Conservation (phyloP, 2,797 vertebrate genomes). For the Ctenosaura bakeri region DNA sequence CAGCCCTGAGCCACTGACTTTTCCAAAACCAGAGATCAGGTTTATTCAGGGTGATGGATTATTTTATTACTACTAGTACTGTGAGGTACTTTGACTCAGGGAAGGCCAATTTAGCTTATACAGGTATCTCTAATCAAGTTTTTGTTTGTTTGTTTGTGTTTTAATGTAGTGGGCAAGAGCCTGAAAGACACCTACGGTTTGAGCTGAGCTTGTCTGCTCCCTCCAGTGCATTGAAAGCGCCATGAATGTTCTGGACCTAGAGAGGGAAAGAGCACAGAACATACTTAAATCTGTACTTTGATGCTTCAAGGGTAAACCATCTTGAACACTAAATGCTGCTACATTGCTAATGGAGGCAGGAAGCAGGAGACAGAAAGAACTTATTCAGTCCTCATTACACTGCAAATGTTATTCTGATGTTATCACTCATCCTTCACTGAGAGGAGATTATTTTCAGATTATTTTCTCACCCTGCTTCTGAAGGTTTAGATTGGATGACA, state of each 20-base stretch:
- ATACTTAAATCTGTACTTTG: conserved; percentile 33
- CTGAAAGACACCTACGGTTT: conserved; percentile 89
- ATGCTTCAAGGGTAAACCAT: background rate
- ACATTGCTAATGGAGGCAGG: background rate
- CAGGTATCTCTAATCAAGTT: background rate
- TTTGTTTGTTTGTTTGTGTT: background rate
- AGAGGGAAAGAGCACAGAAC: conserved; percentile 57
- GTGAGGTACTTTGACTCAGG: background rate
- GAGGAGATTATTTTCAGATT: background rate
- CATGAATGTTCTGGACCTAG: conserved; percentile 93
- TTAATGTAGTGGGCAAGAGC: conserved; percentile 7
- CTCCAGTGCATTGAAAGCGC: conserved; percentile 96
- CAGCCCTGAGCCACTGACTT: too few species aligned
- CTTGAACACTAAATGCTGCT: background rate
- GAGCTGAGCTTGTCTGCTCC: conserved; percentile 92
- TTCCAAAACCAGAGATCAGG: too few species aligned
- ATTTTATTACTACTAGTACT: background rate
- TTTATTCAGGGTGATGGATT: too few species aligned
- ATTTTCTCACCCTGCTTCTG: background rate
- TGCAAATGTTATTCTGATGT: background rate
- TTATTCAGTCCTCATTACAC: background rate
- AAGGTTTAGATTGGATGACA: background rate
- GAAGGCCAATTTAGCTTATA: background rate
- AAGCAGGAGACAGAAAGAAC: background rate
- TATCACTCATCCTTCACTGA: background rate